Conservation (phyloP, 2,888 invertebrate species). For the Nowickia ferox region DNA sequence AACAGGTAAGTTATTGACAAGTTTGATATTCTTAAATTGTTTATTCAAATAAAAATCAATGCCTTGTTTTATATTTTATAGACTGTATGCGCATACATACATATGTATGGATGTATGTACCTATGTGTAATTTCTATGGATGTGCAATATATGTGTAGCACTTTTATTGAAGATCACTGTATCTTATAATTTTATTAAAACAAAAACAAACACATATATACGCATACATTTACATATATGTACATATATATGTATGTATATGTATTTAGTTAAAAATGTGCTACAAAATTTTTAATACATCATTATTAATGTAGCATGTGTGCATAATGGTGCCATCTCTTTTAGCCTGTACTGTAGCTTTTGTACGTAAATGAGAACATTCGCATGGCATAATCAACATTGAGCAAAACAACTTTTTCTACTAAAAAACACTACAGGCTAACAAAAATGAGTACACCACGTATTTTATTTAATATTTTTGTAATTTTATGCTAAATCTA, state of each 20-base stretch:
- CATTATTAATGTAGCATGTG: background rate
- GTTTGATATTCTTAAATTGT: too few species aligned
- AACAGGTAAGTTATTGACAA: too few species aligned
- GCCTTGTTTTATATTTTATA: too few species aligned
- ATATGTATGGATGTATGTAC: background rate
- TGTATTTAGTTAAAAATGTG: background rate
- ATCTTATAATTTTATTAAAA: too few species aligned
- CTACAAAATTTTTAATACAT: background rate
- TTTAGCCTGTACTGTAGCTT: conserved; percentile 51
- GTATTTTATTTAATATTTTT: background rate
- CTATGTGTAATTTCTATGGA: too few species aligned
- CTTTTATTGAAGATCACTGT: too few species aligned
- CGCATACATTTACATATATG: background rate
- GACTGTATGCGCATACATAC: background rate
- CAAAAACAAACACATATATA: too few species aligned
- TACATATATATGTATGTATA: too few species aligned
- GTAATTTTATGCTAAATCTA: background rate
- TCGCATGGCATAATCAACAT: conserved; percentile 56
- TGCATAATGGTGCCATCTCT: background rate
- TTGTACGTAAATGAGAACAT: conserved; percentile 63
- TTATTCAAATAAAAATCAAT: too few species aligned
- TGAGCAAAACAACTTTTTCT: conserved; percentile 65
- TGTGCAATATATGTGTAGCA: background rate
- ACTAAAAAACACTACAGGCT: conserved; percentile 66
- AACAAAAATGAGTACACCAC: conserved; percentile 59